Conservation (phyloP, 92 coral and sea anemone genomes). For the Plumapathes pennacea region DNA sequence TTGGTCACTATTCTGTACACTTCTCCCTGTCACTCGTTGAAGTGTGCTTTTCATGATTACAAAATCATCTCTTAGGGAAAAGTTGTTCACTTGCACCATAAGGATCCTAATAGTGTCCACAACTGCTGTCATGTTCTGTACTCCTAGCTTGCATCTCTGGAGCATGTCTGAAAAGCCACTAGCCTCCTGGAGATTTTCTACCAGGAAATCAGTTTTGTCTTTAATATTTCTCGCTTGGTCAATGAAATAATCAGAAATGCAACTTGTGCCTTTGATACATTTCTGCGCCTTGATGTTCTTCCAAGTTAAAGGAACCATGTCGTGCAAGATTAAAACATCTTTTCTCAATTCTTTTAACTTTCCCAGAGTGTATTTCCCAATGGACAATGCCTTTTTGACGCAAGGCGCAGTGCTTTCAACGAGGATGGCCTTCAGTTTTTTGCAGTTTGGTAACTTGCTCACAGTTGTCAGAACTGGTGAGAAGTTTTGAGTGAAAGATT, state of each 20-base stretch:
- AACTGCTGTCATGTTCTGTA: constrained; percentile 50
- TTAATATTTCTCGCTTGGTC: constrained; percentile 58
- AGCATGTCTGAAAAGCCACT: constrained; percentile 72
- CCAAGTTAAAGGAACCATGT: constrained; percentile 62
- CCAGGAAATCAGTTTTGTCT: constrained; percentile 16
- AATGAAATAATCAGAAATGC: constrained; percentile 61
- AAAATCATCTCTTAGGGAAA: constrained; percentile 70
- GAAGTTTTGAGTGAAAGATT: constrained; percentile 57
- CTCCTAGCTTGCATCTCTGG: constrained; percentile 57
- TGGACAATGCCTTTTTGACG: constrained; percentile 41
- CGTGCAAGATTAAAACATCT: constrained; percentile 34
- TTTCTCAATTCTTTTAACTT: constrained; percentile 53
- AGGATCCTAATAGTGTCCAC: constrained; percentile 58
- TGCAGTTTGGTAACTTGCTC: constrained; percentile 62
- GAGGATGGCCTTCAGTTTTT: constrained; percentile 26
- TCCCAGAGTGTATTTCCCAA: constrained; percentile 51
- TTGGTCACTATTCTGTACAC: constrained; percentile 22
- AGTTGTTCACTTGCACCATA: constrained; percentile 58
- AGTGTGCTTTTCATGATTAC: constrained; percentile 54
- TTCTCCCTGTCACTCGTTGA: constrained; percentile 57
- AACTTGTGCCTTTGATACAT: constrained; percentile 66
- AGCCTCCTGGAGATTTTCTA: constrained; percentile 52
- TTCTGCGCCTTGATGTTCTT: constrained; percentile 57
- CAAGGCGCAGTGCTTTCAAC: constrained; percentile 47
- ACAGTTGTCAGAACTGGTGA: constrained; percentile 50